These are phyloP conservation scores for Rhinolophus ferrumequinum DNA, from an alignment of 2,113 vertebrate species.

Conservation along the genomic window DNA sequence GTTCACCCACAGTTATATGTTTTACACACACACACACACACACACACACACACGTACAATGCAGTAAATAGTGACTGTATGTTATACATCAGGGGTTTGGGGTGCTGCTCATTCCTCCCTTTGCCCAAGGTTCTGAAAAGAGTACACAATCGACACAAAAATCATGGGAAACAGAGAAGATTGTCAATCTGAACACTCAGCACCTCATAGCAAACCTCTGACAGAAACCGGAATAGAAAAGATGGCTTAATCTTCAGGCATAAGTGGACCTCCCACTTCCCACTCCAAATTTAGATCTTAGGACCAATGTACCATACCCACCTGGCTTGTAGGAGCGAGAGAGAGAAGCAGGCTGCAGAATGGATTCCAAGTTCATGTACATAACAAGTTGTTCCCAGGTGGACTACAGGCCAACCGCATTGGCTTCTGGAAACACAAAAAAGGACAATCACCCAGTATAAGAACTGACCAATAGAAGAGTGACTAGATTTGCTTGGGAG, in stretches of 20 bases:
- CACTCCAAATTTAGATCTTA: background rate
- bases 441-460: background rate
- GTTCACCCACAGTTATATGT: background rate
- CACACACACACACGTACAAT: background rate
- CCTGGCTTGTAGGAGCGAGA: background rate
- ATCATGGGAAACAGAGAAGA: background rate
- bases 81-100: background rate
- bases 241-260: background rate
- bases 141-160: background rate
- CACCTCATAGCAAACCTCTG: background rate
- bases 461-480: background rate
- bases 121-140: background rate
- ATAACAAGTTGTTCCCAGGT: background rate
- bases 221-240: background rate
- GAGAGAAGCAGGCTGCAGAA: background rate
- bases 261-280: background rate
- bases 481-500: background rate
- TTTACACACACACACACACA: background rate
- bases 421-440: background rate
- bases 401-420: background rate
- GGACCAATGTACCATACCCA: background rate
- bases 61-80: background rate
- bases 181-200: background rate
- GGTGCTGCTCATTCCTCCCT: background rate
- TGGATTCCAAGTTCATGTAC: background rate